phyloP scores from a whole-genome alignment of 2,113 vertebrate species.

The Burhinus oedicnemus region DNA sequence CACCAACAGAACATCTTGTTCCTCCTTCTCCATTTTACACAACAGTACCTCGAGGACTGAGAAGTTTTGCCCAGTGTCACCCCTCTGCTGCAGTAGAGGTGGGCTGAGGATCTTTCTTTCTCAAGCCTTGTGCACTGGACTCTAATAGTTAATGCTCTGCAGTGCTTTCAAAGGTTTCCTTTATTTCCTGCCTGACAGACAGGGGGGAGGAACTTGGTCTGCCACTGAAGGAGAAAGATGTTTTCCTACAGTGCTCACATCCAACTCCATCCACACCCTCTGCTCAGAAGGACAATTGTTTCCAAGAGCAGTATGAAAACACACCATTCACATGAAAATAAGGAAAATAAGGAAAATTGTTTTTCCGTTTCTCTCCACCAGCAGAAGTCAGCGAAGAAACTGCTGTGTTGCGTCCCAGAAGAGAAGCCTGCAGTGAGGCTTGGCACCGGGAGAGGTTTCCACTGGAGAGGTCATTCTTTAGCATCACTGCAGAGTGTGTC shows the following conservation, averaged over 20 bases:
- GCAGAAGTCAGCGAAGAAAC: neutral
- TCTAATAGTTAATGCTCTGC: neutral
- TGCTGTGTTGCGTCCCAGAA: neutral
- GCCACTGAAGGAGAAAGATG: neutral
- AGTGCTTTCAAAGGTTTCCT: constrained; percentile 36
- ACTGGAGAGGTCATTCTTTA: neutral
- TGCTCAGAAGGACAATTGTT: neutral
- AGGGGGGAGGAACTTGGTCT: neutral
- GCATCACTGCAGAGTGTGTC: neutral
- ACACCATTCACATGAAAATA: neutral
- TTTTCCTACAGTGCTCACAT: neutral
- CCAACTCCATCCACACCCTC: constrained; percentile 23
- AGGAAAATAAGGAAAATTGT: neutral
- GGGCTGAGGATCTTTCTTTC: neutral
- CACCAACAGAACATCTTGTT: neutral
- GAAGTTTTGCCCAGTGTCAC: neutral
- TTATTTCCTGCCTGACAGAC: constrained; percentile 20
- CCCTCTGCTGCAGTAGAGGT: neutral
- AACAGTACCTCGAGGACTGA: neutral
- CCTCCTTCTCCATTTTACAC: neutral
- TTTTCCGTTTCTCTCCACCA: neutral
- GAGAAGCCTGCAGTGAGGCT: neutral
- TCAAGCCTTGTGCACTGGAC: neutral
- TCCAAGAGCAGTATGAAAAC: neutral
- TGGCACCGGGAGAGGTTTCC: neutral